A percentile compares a stretch with the other conserved stretches of the same genome.
These are phyloP conservation scores for Heliothis peltigera DNA, from an alignment of 2,888 invertebrate genomes.

Conservation along the genomic window DNA sequence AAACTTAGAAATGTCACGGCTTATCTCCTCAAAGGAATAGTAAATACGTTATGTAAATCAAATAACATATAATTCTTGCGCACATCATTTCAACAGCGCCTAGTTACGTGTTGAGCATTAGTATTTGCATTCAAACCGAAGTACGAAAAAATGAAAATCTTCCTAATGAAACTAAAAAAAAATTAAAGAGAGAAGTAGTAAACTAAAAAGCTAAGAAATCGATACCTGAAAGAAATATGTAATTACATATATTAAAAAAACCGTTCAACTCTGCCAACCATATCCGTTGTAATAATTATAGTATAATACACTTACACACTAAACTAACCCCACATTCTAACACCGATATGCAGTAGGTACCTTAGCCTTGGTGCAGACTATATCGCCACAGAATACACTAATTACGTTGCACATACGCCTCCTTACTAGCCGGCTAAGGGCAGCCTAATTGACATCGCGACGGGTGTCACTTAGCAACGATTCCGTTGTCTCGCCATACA, in stretches of 20 bases:
- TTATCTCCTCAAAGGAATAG: constrained; percentile 2
- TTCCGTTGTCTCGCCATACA: constrained; percentile 57
- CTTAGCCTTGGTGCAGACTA: constrained; percentile 38
- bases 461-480: constrained; percentile 75
- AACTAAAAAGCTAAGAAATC: no score
- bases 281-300: no score
- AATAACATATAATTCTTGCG: background rate
- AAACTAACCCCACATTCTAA: constrained; percentile 8
- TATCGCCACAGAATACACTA: constrained; percentile 56
- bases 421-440: constrained; percentile 60
- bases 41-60: background rate
- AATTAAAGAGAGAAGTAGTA: no score
- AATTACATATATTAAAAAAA: no score
- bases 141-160: no score
- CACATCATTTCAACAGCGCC: no score
- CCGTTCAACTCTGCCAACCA: no score
- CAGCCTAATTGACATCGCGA: constrained; percentile 77
- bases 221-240: no score
- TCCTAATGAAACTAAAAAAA: no score
- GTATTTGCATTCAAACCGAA: no score
- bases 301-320: background rate
- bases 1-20: background rate
- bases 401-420: constrained; percentile 57
- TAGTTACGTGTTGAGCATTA: no score
- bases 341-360: constrained; percentile 22